Percentiles rank a stretch among this genome's conserved stretches.
Evolutionary conservation across 2,113 vertebrate species (phyloP).

Genomic region (Pipa parva): DNA sequence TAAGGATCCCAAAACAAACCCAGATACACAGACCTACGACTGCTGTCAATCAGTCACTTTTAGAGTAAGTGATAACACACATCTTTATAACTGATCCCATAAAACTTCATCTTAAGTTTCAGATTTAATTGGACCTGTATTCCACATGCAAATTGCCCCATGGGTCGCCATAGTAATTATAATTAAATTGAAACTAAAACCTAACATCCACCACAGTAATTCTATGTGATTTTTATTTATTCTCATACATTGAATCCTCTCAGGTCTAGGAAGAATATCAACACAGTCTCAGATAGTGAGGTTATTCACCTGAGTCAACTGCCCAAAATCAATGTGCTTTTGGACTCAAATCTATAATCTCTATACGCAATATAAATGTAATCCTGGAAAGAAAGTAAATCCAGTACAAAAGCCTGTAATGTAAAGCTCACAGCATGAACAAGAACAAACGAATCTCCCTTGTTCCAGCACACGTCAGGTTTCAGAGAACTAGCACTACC

Average conservation of each 20-base stretch:
- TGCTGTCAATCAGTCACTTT: too few species aligned
- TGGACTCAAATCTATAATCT: neutral
- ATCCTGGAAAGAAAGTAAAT: neutral
- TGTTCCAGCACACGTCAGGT: constrained; percentile 14
- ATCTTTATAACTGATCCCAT: too few species aligned
- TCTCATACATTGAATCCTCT: constrained; percentile 16
- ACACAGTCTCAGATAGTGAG: constrained; percentile 7
- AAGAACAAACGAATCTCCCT: neutral
- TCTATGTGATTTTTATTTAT: constrained; percentile 24
- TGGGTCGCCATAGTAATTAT: too few species aligned
- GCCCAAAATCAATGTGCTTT: constrained; percentile 7
- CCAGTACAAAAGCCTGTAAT: neutral
- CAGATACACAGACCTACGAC: too few species aligned
- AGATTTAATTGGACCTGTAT: too few species aligned
- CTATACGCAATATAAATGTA: neutral
- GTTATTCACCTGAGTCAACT: constrained; percentile 2
- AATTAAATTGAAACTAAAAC: too few species aligned
- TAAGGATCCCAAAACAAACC: too few species aligned
- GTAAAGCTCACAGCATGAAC: constrained; percentile 1
- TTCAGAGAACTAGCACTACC: constrained; percentile 16
- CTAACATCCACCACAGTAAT: constrained; percentile 10
- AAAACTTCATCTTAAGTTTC: too few species aligned
- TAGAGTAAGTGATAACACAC: too few species aligned
- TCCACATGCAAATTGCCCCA: too few species aligned
- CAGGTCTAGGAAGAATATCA: constrained; percentile 4